Percentiles rank a stretch among this genome's conserved stretches.
phyloP scores from a whole-genome alignment of 2,797 vertebrate genomes.

The Catostomus latipinnis region DNA sequence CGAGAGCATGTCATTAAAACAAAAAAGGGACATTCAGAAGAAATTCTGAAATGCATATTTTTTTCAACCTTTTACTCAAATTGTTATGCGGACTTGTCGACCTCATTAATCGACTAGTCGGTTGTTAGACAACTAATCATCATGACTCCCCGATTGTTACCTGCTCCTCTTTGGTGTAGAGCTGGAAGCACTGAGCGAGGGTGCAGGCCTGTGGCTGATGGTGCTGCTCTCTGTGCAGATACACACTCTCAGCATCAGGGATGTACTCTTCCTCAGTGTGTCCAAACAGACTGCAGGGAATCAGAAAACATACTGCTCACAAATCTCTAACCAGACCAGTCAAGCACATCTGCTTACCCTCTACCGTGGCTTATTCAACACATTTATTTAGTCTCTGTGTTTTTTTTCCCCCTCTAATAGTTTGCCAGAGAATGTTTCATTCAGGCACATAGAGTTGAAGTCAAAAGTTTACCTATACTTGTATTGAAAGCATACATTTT shows the following conservation, averaged over 20 bases:
- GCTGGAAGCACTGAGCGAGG: conserved; percentile 97
- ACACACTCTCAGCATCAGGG: conserved; percentile 95
- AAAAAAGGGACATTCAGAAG: too few species aligned
- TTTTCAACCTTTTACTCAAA: too few species aligned
- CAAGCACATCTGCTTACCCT: neutral
- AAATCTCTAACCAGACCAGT: conserved; percentile 17
- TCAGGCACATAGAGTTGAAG: neutral
- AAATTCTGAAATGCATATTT: too few species aligned
- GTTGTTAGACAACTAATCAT: too few species aligned
- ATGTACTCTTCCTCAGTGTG: conserved; percentile 96
- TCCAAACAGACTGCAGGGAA: conserved; percentile 86
- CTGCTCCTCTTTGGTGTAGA: conserved; percentile 99
- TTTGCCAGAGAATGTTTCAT: conserved; percentile 5
- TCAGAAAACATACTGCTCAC: conserved; percentile 30
- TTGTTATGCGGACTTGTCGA: too few species aligned
- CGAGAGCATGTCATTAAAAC: too few species aligned
- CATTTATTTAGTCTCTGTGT: neutral
- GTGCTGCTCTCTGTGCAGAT: conserved; percentile 91
- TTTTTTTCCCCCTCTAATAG: neutral
- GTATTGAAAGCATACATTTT: too few species aligned
- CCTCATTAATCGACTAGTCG: too few species aligned
- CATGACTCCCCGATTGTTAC: conserved; percentile 68
- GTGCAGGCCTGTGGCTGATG: conserved; percentile 97
- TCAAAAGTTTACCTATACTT: neutral
- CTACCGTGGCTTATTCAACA: neutral